Base-by-base conservation (phyloP, 2,888 invertebrate species). In the Heliconius charithonia region DNA sequence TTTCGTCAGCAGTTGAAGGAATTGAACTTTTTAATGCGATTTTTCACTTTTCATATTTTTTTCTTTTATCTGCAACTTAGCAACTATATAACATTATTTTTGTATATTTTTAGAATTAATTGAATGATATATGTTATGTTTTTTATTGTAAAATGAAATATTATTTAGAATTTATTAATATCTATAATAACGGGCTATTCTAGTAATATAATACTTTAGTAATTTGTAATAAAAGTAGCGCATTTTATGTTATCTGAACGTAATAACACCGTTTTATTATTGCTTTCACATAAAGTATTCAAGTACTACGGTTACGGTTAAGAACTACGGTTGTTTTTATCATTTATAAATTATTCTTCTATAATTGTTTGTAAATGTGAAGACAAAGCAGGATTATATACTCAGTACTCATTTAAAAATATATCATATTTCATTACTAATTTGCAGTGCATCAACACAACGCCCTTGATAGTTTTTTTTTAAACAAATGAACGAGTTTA, bases 1-100 rank as follows among this genome's bases (percentile, higher is more conserved):
- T 89, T 88, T 80, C 86, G 83, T 83, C 83, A 83, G 86, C 84
- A 86, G 89, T 89, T 88, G 85, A 83, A 87, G 86, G 86, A 85
- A 87, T 88, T 86, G 85, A 83, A 83, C 80, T 85, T 83, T 84
- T 83, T 85, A 82, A 78, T 83, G 81, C 78, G 81, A 80, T 84
- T 83, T 84, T 77, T 67, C 63, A 73, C 7, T 69, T 72, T 72
- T 77, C 22, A n/a, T 29, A 9, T 9, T 65, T 29, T 69, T 70
- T 66, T 27, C 73, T 67, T 37, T 37, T 41, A n/a, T n/a, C 13
- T 41, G n/a, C n/a, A 67, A 41, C 37, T 67, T 41, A 29, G 16
- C 3, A 16, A 29, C 16, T 65, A 7, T 65, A 0, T 16, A 13
- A 63, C 16, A 16, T 65, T 65, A 65, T 65, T 16, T 13, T 65